phyloP scores from a whole-genome alignment of 2,888 invertebrate species.

The Patella pellucida region DNA sequence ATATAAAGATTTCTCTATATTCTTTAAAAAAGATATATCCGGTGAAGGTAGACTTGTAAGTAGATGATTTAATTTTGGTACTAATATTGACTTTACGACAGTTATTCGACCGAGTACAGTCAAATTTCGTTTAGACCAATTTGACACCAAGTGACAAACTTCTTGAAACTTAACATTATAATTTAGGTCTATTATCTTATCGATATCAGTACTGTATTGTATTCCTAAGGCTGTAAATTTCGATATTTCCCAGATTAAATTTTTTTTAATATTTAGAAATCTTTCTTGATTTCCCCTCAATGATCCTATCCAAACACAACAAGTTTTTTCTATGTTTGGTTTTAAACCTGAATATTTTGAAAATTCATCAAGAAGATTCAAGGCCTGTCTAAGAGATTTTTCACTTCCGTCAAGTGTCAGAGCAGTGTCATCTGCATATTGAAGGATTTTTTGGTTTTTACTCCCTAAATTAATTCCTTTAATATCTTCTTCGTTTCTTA shows the following conservation, averaged over 20 bases:
- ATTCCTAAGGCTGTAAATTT: background rate
- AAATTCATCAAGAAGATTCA: background rate
- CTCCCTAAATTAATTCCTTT: background rate
- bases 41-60: background rate
- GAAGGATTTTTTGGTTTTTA: background rate
- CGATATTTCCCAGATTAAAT: background rate
- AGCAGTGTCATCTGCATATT: background rate
- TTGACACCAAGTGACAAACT: background rate
- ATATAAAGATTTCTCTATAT: background rate
- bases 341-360: slow-evolving; percentile 6
- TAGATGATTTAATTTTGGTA: slow-evolving; percentile 1
- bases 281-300: background rate
- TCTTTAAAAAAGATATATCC: background rate
- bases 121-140: slow-evolving; percentile 1
- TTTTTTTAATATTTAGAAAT: no score
- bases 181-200: background rate
- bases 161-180: background rate
- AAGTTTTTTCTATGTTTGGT: background rate
- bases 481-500: background rate
- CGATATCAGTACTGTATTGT: background rate
- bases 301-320: background rate
- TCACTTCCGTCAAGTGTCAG: background rate
- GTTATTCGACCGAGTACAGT: background rate
- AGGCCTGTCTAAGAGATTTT: background rate
- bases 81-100: background rate